Conservation (phyloP, 2,797 vertebrate species). For the Chaetophractus vellerosus region DNA sequence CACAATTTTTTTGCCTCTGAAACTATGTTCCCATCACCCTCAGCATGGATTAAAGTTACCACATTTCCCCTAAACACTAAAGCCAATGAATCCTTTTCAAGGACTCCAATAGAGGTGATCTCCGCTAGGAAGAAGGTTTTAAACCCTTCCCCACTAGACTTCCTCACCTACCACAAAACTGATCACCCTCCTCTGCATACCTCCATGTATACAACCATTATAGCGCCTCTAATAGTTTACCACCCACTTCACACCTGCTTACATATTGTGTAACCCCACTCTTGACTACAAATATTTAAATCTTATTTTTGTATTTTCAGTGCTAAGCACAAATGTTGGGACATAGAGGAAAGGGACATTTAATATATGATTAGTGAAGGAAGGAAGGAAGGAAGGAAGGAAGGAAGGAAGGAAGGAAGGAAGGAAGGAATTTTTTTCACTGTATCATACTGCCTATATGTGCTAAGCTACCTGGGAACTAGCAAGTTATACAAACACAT, state of each 20-base stretch:
- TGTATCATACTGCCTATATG: neutral
- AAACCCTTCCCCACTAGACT: neutral
- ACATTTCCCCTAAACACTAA: neutral
- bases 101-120: neutral
- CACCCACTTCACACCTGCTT: neutral
- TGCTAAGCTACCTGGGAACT: neutral
- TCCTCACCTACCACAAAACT: neutral
- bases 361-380: constrained; percentile 19
- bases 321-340: constrained; percentile 29
- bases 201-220: neutral
- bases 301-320: constrained; percentile 44
- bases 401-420: neutral
- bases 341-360: neutral
- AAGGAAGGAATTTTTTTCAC: neutral
- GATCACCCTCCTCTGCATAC: too few species aligned
- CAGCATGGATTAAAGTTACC: neutral
- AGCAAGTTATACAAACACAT: neutral
- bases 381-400: neutral
- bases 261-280: neutral
- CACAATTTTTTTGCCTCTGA: neutral
- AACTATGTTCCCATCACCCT: neutral
- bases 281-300: neutral
- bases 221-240: neutral
- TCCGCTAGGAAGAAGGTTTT: neutral
- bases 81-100: neutral